Base-by-base conservation (phyloP, 2,113 vertebrate genomes). In the Nannospalax galili region DNA sequence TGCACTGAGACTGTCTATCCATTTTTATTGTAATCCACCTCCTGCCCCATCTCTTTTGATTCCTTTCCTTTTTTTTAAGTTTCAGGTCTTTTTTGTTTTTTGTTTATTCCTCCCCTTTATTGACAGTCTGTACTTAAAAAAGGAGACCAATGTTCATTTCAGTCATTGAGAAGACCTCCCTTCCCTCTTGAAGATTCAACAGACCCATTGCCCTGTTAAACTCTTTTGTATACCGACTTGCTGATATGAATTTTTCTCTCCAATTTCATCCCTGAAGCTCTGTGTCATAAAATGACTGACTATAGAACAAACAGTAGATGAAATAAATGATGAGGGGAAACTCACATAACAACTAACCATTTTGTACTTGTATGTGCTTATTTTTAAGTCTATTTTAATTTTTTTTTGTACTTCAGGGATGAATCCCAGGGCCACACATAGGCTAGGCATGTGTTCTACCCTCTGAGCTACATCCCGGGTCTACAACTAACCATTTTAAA, bases 291-390 rank as follows among this genome's bases (percentile, higher is more conserved):
- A 64, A 94, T n/a, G 93, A 73, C 80, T 94, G 92, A 84, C 85
- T 86, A 94, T 64, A 88, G 88, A 95, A 97, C 87, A 79, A 16
- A 93, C 89, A 94, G 8, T n/a, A 22, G 56, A 65, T 92, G 22
- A 84, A 85, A 75, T 78, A 14, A 20, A 73, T 48, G 65, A 88
- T 35, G 67, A 88, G 52, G 48, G 2, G 28, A 85, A 78, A 60
- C 65, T 72, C 70, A 22, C 0, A 8, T 40, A 84, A 67, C 16
- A 42, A 32, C 17, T 2, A 79, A 64, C 20, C 7, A 20, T 64
- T 87, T 82, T 74, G 42, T n/a, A 16, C 6, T 26, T 70, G 24
- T 28, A 9, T 65, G 19, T 15, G 12, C 7, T 72, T 37, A 30
- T 72, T 37, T 24, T 52, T 52, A 52, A 12, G 26, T 86, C 81